These are phyloP conservation scores for Triplophysa yarkandensis DNA, from an alignment of 2,797 vertebrate species.

Conservation along the genomic window DNA sequence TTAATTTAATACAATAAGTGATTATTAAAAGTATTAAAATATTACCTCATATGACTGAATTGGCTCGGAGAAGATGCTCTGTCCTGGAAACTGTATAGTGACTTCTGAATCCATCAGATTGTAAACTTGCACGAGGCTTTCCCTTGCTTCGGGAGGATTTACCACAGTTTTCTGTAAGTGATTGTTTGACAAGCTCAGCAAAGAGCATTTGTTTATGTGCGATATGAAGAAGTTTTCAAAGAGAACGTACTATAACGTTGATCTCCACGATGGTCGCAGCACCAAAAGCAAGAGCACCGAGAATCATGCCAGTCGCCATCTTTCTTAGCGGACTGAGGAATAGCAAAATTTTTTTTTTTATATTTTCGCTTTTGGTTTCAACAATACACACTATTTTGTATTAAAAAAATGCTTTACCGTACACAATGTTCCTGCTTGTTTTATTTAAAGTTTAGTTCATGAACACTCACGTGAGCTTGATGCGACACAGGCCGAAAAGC, in stretches of 20 bases:
- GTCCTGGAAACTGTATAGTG: conserved; percentile 66
- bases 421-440: neutral
- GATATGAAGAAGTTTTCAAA: neutral
- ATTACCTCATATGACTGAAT: conserved; percentile 79
- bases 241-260: conserved; percentile 83
- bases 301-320: conserved; percentile 91
- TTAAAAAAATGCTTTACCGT: too few species aligned
- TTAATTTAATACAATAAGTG: too few species aligned
- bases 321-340: conserved; percentile 85
- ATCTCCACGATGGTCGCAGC: conserved; percentile 88
- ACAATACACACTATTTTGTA: too few species aligned
- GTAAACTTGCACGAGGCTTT: conserved; percentile 82
- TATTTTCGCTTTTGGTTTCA: too few species aligned
- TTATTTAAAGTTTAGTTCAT: neutral
- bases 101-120: conserved; percentile 81
- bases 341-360: conserved; percentile 7
- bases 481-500: conserved; percentile 81
- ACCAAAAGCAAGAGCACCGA: conserved; percentile 89
- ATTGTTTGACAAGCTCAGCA: neutral
- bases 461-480: conserved; percentile 89
- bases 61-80: conserved; percentile 66
- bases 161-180: conserved; percentile 78
- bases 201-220: neutral
- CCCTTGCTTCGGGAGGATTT: conserved; percentile 68
- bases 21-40: too few species aligned